These are phyloP conservation scores for Euphydryas editha DNA, from an alignment of 2,888 invertebrate genomes.

Conservation along the genomic window DNA sequence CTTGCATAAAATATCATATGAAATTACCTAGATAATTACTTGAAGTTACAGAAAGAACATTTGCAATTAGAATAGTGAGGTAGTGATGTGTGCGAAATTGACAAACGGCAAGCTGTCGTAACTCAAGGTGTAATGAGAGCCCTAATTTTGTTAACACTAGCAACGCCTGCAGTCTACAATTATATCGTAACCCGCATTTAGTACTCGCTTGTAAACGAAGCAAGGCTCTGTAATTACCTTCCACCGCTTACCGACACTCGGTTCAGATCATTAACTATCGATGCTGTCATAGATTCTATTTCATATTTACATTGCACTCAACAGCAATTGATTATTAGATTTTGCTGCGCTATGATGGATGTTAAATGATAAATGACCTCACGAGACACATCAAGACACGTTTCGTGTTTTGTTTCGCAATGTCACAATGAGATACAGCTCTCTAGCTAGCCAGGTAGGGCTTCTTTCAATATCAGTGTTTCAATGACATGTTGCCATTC, in stretches of 20 bases:
- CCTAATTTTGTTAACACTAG: conserved; percentile 6
- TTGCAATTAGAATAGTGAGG: not conserved
- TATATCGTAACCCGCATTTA: conserved; percentile 16
- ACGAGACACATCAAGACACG: too few species aligned
- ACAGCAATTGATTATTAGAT: not conserved
- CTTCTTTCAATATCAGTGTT: too few species aligned
- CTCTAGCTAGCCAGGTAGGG: too few species aligned
- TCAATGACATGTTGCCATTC: too few species aligned
- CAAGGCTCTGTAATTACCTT: conserved; percentile 2
- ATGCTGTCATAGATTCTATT: conserved; percentile 12
- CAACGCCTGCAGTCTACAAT: conserved; percentile 4
- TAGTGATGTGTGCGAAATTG: not conserved
- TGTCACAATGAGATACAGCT: too few species aligned
- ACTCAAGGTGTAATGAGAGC: not conserved
- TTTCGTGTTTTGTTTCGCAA: too few species aligned
- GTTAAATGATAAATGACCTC: too few species aligned
- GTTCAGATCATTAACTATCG: conserved; percentile 30
- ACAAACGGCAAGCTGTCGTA: not conserved
- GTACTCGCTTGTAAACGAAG: not conserved
- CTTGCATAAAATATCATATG: too few species aligned
- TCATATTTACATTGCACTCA: conserved; percentile 1
- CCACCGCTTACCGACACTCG: not conserved
- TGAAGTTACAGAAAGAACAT: not conserved
- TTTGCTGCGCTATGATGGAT: too few species aligned
- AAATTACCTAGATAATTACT: not conserved